Conservation (phyloP, 1,140 invertebrate genomes). For the Bombus waltoni region DNA sequence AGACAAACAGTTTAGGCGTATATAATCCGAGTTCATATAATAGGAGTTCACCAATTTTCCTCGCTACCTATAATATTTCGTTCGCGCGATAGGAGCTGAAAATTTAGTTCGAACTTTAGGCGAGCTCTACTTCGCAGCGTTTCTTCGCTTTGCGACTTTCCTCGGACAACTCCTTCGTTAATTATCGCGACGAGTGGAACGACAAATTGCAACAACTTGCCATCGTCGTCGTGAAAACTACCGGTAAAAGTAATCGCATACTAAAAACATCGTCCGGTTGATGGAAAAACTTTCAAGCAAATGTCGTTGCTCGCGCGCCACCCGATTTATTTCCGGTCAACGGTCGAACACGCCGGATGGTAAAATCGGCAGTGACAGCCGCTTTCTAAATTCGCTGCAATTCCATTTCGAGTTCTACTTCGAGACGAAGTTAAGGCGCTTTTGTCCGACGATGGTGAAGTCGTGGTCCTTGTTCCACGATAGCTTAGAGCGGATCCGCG, state of each 20-base stretch:
- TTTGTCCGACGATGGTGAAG: not conserved
- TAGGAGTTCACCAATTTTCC: too few species aligned
- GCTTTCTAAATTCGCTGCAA: conserved; percentile 7
- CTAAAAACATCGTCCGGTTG: not conserved
- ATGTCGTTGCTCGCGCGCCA: too few species aligned
- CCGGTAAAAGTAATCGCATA: not conserved
- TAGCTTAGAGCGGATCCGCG: not conserved
- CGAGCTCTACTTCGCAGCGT: too few species aligned
- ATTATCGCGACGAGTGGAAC: too few species aligned
- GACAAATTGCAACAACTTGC: too few species aligned
- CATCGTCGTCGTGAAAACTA: not conserved
- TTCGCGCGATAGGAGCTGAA: too few species aligned
- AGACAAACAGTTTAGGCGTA: too few species aligned
- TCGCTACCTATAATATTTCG: too few species aligned
- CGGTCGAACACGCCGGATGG: not conserved
- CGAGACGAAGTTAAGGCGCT: not conserved
- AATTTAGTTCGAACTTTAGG: too few species aligned
- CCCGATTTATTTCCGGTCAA: not conserved
- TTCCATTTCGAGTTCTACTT: not conserved
- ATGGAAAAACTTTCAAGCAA: not conserved
- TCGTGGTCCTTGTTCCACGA: not conserved
- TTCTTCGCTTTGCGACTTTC: too few species aligned
- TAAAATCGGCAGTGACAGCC: not conserved
- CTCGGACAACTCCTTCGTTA: too few species aligned
- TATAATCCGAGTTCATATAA: too few species aligned